A percentile compares a stretch with the other conserved stretches of the same genome.
Evolutionary conservation across 1,140 invertebrate genomes (phyloP).

Genomic region (Tetramorium parvispinum): DNA sequence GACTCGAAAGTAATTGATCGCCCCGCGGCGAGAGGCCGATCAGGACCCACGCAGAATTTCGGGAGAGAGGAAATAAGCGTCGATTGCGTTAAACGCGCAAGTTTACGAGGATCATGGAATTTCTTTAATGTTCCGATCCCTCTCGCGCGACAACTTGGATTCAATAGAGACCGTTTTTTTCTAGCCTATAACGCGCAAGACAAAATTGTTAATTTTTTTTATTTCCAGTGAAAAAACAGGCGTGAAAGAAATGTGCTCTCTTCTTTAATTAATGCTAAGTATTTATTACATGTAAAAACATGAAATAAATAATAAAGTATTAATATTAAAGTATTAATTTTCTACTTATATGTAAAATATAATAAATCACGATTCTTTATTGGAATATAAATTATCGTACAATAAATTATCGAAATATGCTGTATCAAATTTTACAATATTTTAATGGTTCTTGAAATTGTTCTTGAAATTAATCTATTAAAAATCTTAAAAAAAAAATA

Average conservation of each 20-base stretch:
- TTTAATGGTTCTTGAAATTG: no score
- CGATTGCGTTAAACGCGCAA: conserved; percentile 22
- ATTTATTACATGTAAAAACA: no score
- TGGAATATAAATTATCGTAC: no score
- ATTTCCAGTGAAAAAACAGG: neutral
- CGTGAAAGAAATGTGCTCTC: neutral
- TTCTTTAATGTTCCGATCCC: neutral
- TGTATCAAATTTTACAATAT: no score
- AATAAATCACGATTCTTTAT: no score
- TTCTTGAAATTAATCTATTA: no score
- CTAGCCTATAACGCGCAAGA: neutral
- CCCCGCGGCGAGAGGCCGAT: conserved; percentile 39
- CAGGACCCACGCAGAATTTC: conserved; percentile 27
- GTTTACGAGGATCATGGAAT: conserved; percentile 24
- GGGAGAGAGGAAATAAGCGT: conserved; percentile 39
- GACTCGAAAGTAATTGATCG: conserved; percentile 71
- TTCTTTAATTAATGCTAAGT: neutral
- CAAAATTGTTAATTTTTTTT: neutral
- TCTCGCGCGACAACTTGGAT: neutral
- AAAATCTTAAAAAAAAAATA: no score
- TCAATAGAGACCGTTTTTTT: neutral
- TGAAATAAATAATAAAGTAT: no score
- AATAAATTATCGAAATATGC: no score
- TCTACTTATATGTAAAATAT: no score
- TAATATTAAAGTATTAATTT: no score